phyloP scores from a whole-genome alignment of 2,797 vertebrate genomes.

The Siniperca obscura region DNA sequence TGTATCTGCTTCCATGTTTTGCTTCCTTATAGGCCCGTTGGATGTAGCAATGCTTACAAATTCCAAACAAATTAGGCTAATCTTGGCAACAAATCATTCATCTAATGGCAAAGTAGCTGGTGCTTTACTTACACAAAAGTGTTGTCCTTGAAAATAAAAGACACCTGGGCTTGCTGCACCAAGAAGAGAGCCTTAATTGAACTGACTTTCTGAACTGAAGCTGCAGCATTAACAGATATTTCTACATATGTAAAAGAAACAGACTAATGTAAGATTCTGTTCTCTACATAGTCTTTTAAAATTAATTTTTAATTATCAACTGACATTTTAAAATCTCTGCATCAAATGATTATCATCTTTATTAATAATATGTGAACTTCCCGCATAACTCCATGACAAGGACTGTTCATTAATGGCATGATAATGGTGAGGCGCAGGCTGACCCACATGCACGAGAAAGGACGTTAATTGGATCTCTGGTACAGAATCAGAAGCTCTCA shows the following conservation, averaged over 20 bases:
- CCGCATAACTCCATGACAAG: background rate
- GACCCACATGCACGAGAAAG: background rate
- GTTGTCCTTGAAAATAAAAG: background rate
- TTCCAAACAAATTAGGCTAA: background rate
- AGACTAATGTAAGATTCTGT: background rate
- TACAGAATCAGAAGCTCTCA: background rate
- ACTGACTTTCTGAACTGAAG: background rate
- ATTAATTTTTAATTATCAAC: background rate
- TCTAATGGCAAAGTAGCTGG: background rate
- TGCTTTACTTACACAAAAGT: background rate
- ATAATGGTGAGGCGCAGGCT: background rate
- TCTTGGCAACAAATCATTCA: background rate
- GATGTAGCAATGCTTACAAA: background rate
- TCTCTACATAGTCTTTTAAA: background rate
- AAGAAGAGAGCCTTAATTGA: background rate
- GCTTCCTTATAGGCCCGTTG: background rate
- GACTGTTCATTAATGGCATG: background rate
- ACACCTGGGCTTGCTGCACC: background rate
- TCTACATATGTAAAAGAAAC: background rate
- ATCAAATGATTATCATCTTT: background rate
- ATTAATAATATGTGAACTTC: background rate
- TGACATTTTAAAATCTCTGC: conserved; percentile 1
- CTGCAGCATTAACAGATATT: background rate
- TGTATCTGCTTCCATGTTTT: background rate
- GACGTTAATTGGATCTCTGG: background rate